Evolutionary conservation across 2,797 vertebrate genomes (phyloP).

Genomic region (Acipenser ruthenus): DNA sequence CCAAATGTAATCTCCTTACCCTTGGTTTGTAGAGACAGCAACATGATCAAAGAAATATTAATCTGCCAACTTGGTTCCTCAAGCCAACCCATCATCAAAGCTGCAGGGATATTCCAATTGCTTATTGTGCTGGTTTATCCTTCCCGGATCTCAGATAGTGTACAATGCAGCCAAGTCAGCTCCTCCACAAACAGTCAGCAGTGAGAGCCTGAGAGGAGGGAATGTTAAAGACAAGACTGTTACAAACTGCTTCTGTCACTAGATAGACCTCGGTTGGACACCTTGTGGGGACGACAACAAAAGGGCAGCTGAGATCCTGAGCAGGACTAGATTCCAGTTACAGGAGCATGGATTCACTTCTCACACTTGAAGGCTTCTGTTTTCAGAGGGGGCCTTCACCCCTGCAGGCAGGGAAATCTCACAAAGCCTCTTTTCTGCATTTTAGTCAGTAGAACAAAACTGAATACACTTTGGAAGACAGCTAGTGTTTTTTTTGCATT

Average conservation of each 20-base stretch:
- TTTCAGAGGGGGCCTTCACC: slow-evolving; percentile 4
- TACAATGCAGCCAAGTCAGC: slow-evolving; percentile 22
- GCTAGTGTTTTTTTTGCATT: neutral
- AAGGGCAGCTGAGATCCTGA: slow-evolving; percentile 48
- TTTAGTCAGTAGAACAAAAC: neutral
- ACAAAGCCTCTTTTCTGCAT: neutral
- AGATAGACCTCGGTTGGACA: slow-evolving; percentile 52
- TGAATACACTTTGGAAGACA: neutral
- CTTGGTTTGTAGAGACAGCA: slow-evolving; percentile 36
- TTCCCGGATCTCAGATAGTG: no score
- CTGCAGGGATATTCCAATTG: no score
- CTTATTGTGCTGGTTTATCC: no score
- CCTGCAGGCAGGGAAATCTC: slow-evolving; percentile 3
- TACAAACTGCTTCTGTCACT: slow-evolving; percentile 63
- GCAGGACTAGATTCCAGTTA: slow-evolving; percentile 40
- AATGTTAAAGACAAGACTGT: slow-evolving; percentile 52
- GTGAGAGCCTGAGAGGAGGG: slow-evolving; percentile 27
- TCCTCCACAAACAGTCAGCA: slow-evolving; percentile 14
- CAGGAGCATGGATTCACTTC: slow-evolving; percentile 34
- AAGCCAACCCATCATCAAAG: slow-evolving; percentile 33
- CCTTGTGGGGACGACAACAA: slow-evolving; percentile 52
- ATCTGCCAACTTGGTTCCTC: slow-evolving; percentile 35
- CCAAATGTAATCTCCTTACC: slow-evolving; percentile 38
- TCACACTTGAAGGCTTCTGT: slow-evolving; percentile 34
- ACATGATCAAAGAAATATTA: slow-evolving; percentile 30